phyloP scores from a whole-genome alignment of 2,113 vertebrate species.

The Ranitomeya variabilis region DNA sequence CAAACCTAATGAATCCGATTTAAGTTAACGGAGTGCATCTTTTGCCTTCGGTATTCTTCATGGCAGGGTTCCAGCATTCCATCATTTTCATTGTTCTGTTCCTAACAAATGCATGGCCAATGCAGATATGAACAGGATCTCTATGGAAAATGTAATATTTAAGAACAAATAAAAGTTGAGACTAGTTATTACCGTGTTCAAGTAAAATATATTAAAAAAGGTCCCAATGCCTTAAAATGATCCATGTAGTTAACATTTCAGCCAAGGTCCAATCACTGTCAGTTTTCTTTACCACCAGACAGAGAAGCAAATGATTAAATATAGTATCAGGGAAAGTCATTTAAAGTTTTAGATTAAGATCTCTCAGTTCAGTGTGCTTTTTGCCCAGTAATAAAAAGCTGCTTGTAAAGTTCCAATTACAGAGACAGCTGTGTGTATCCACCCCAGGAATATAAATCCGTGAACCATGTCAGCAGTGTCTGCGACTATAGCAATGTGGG shows the following conservation, averaged over 20 bases:
- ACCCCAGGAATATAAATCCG: background rate
- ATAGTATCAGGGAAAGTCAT: background rate
- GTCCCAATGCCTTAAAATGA: background rate
- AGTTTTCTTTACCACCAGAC: constrained; percentile 2
- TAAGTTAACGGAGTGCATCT: no score
- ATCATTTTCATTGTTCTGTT: no score
- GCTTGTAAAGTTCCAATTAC: background rate
- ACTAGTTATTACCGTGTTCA: background rate
- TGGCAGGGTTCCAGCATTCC: no score
- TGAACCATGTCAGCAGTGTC: background rate
- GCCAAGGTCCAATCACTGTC: background rate
- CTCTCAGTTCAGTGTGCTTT: background rate
- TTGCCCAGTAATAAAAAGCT: constrained; percentile 8
- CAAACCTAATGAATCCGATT: no score
- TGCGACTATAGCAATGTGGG: background rate
- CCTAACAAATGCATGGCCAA: no score
- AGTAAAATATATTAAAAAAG: background rate
- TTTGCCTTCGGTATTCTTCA: no score
- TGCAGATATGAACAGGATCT: no score
- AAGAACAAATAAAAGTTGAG: background rate
- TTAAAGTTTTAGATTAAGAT: background rate
- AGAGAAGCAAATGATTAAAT: constrained; percentile 1
- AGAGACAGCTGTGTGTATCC: constrained; percentile 9
- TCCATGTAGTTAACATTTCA: background rate
- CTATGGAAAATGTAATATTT: background rate